Evolutionary conservation across 1,140 invertebrate species (phyloP).

Genomic region (Paramacrobiotus metropolitanus): DNA sequence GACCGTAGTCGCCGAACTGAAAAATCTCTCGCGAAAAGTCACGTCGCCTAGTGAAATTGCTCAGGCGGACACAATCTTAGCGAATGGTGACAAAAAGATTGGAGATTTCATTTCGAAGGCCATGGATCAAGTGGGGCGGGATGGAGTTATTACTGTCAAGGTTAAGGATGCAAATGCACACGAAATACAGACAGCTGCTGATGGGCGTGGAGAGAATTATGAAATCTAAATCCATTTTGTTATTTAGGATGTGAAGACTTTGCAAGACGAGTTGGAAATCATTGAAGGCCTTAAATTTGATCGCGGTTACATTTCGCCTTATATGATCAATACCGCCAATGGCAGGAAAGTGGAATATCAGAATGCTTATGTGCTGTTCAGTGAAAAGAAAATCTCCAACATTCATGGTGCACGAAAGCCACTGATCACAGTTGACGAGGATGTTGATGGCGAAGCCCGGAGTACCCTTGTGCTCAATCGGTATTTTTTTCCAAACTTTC

Average conservation of each 20-base stretch:
- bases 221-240: neutral
- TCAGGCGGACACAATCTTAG: conserved; percentile 98
- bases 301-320: conserved; percentile 96
- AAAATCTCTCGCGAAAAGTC: conserved; percentile 69
- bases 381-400: conserved; percentile 94
- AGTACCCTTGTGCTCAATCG: conserved; percentile 92
- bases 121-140: conserved; percentile 92
- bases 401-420: conserved; percentile 84
- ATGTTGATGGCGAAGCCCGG: conserved; percentile 93
- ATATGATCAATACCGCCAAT: conserved; percentile 96
- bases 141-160: conserved; percentile 98
- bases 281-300: conserved; percentile 99
- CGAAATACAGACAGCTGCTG: too few relatives aligned
- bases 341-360: conserved; percentile 82
- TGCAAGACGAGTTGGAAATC: conserved; percentile 82
- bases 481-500: too few relatives aligned
- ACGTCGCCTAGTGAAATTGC: conserved; percentile 96
- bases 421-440: conserved; percentile 88
- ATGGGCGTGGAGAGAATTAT: neutral
- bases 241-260: conserved; percentile 69
- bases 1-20: conserved; percentile 60
- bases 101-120: conserved; percentile 86
- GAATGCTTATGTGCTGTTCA: conserved; percentile 75
- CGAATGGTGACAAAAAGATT: conserved; percentile 80
- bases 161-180: too few relatives aligned